Conservation (phyloP, 2,888 invertebrate genomes). For the Tenodera sinensis region DNA sequence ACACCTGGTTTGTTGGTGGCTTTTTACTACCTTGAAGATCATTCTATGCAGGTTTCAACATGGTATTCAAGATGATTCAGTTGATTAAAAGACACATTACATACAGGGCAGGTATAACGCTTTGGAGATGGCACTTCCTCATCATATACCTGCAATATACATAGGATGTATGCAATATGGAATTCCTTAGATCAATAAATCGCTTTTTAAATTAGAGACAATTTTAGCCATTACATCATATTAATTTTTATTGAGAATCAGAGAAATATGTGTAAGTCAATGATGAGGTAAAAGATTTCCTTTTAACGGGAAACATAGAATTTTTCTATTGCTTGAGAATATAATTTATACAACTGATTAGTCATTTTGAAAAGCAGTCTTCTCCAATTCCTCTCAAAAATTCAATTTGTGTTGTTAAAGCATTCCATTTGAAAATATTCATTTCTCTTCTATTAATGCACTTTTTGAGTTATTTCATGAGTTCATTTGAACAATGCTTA, state of each 20-base stretch:
- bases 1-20: neutral
- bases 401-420: no score
- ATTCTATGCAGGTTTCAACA: slow-evolving; percentile 48
- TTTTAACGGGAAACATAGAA: no score
- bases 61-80: slow-evolving; percentile 55
- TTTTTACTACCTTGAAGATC: neutral
- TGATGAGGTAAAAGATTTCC: neutral
- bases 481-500: no score
- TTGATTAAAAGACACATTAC: slow-evolving; percentile 52
- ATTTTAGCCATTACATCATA: neutral
- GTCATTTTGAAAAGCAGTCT: no score
- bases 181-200: neutral
- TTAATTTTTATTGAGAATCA: neutral
- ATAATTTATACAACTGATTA: no score
- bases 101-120: slow-evolving; percentile 55
- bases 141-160: slow-evolving; percentile 26
- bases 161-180: neutral
- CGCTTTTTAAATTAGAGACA: neutral
- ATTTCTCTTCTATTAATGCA: no score
- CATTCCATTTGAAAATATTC: no score
- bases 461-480: no score
- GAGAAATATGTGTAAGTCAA: neutral
- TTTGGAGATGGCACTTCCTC: slow-evolving; percentile 44
- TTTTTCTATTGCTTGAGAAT: no score
- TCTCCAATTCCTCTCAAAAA: no score